Evolutionary conservation across 2,888 invertebrate genomes (phyloP), one percentile per base, ranked within the genome.

Genomic region (Eupeodes luniger): DNA sequence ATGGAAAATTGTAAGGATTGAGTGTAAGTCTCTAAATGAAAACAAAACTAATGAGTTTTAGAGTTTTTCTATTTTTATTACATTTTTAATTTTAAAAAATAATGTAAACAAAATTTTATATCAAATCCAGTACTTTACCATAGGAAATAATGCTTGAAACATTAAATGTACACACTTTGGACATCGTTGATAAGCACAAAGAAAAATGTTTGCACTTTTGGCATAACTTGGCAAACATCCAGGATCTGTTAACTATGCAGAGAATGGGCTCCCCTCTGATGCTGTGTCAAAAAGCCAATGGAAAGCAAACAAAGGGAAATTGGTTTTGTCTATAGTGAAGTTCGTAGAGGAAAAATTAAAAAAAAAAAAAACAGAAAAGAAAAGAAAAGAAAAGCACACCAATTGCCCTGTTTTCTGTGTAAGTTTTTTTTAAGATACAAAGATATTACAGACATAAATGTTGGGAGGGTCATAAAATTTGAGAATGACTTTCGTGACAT

Each of bases 131-230:
- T 67, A 53, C 36, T n/a, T 55, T 27, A 55, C 40, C 40, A 16
- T 53, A 1, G 6, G 40, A 4, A 12, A 69, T 4, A 70, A 55
- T 2, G 27, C 40, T 36, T 55, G 10, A 51, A 70, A 55, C 27
- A 55, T 49, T 55, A 66, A 64, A 75, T 53, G 55, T 75, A 75
- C 59, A 79, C 34, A 44, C 53, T 75, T 75, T 76, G 76, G 66
- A 62, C 77, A 19, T 76, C 76, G 80, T 76, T 72, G 87, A 83
- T 77, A 82, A 61, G 79, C 75, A 80, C 59, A 83, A 82, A 86
- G 79, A 75, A 84, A 47, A 59, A 79, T 76, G 72, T 83, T 80
- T 87, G 87, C 87, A 87, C 83, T 87, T 83, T 77, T 83, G 72
- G 76, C 80, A 81, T 74, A 72, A 72, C 62, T 85, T 87, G 87